Conservation (phyloP, 2,888 invertebrate species). For the Monochamus alternatus region DNA sequence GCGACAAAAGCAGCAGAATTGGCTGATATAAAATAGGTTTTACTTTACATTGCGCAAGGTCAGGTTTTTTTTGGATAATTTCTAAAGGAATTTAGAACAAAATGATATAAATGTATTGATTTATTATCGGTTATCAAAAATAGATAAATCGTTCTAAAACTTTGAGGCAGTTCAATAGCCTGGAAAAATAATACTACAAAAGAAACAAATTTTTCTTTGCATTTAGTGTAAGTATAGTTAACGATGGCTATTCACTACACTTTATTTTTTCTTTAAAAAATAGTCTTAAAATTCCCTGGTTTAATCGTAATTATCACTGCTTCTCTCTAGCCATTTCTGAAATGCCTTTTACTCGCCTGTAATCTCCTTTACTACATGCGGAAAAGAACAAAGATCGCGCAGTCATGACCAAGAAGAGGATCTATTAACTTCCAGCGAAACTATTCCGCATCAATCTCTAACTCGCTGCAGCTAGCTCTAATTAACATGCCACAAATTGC, state of each 20-base stretch:
- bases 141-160: too few relatives aligned
- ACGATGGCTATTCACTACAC: not conserved
- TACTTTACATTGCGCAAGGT: too few relatives aligned
- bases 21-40: too few relatives aligned
- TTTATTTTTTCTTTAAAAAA: not conserved
- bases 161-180: too few relatives aligned
- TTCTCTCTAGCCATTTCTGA: not conserved
- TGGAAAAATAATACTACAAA: too few relatives aligned
- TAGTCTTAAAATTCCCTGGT: not conserved
- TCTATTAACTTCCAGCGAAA: conserved; percentile 40
- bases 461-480: conserved; percentile 37
- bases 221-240: not conserved
- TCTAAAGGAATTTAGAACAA: too few relatives aligned
- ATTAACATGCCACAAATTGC: conserved; percentile 54
- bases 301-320: not conserved
- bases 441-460: conserved; percentile 18
- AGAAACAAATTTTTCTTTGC: not conserved
- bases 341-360: conserved; percentile 1
- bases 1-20: too few relatives aligned
- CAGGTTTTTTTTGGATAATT: too few relatives aligned
- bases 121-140: too few relatives aligned
- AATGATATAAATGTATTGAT: too few relatives aligned
- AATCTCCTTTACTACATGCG: conserved; percentile 7
- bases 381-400: conserved; percentile 5
- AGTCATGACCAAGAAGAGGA: conserved; percentile 36